Percentiles rank a stretch among this genome's conserved stretches.
Conservation (phyloP, 2,888 invertebrate species). For the Digitonthophagus gazella region DNA sequence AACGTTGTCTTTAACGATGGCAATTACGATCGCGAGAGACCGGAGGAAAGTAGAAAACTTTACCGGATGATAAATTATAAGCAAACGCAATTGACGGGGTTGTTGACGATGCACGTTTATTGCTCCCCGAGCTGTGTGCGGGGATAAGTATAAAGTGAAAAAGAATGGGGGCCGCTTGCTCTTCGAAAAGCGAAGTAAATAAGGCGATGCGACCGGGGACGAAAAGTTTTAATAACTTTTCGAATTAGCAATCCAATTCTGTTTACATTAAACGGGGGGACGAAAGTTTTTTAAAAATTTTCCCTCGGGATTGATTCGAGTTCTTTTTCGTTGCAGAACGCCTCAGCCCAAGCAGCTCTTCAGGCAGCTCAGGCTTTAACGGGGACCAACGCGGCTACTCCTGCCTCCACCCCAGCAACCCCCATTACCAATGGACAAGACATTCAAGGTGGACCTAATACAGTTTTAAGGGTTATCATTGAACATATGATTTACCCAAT, state of each 20-base stretch:
- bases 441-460: slow-evolving; percentile 88
- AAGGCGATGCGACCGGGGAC: background rate
- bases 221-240: slow-evolving; percentile 27
- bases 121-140: background rate
- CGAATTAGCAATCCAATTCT: slow-evolving; percentile 22
- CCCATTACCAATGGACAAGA: slow-evolving; percentile 58
- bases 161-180: background rate
- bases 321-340: slow-evolving; percentile 60
- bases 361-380: slow-evolving; percentile 81
- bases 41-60: background rate
- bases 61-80: background rate
- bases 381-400: slow-evolving; percentile 64
- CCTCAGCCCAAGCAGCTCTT: slow-evolving; percentile 80
- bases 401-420: slow-evolving; percentile 53
- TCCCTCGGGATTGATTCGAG: background rate
- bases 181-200: background rate
- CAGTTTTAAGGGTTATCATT: slow-evolving; percentile 96
- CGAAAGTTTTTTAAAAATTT: background rate
- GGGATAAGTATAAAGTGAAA: background rate
- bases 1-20: background rate
- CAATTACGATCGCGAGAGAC: background rate
- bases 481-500: slow-evolving; percentile 99
- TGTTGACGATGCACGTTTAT: background rate
- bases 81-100: background rate
- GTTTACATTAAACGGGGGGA: slow-evolving; percentile 12